phyloP scores from a whole-genome alignment of 2,797 vertebrate genomes.

The Tenualosa ilisha region DNA sequence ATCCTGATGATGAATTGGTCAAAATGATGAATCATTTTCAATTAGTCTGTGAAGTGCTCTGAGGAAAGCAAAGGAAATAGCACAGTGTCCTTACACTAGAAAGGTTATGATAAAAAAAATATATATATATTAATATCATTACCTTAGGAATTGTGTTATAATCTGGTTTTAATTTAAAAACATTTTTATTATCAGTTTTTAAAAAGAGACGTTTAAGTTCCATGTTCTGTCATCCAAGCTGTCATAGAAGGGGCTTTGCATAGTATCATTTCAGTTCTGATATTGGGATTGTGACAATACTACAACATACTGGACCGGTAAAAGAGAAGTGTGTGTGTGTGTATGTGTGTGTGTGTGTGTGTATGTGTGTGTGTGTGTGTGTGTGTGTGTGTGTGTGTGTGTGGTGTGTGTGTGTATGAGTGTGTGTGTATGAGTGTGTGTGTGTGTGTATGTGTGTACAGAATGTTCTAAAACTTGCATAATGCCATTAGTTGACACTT shows the following conservation, averaged over 20 bases:
- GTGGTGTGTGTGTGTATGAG: background rate
- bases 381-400: slow-evolving; percentile 4
- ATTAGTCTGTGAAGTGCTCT: background rate
- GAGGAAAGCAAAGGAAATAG: background rate
- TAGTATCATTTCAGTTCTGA: too few species aligned
- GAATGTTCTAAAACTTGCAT: slow-evolving; percentile 22
- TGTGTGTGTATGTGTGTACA: background rate
- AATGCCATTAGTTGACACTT: slow-evolving; percentile 29
- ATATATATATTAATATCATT: too few species aligned
- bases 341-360: background rate
- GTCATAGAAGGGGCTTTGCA: too few species aligned
- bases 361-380: slow-evolving; percentile 11
- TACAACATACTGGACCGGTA: background rate
- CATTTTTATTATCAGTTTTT: too few species aligned
- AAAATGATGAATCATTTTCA: background rate
- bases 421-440: background rate
- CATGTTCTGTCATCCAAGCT: too few species aligned
- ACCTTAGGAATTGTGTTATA: too few species aligned
- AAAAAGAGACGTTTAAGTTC: too few species aligned
- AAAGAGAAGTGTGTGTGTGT: background rate
- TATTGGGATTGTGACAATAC: background rate
- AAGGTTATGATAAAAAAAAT: too few species aligned
- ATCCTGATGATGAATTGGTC: background rate
- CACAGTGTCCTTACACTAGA: too few species aligned
- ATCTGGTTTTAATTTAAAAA: too few species aligned